Base-by-base conservation (phyloP, 2,113 vertebrate species). In the Apistogramma diplotaenia region DNA sequence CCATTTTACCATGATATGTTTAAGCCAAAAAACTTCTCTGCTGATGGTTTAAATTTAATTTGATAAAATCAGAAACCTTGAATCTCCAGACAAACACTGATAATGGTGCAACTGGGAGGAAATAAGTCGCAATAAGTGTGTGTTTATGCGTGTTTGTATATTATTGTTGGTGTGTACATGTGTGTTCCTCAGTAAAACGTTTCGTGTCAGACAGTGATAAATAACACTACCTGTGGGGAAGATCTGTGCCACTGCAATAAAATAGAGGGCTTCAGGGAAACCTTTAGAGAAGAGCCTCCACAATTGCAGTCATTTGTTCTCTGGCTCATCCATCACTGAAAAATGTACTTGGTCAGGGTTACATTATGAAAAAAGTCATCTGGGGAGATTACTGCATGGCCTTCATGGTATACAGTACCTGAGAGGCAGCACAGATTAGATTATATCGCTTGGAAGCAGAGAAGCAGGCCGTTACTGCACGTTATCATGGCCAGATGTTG, bases 251-350 rank as follows among this genome's bases (percentile, higher is more conserved):
- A 84, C 71, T 81, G 83, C 77, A 76, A 87, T 86, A 76, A 87
- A 81, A 60, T 13, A n/a, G 27, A 79, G 40, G 79, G 67, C 81
- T 74, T 18, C 12, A 72, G 74, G 75, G 71, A 83, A 87, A 55
- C 83, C 80, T 84, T 82, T 31, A 27, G 40, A 79, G 61, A 81
- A 46, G 70, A 80, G 74, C 74, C 78, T 80, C 71, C 25, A 27
- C 73, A 37, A 82, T 72, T 81, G 33, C 71, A 76, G 25, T 83
- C 43, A 77, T 83, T 87, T 84, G 62, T 76, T 78, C 60, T 76
- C 10, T 1, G 10, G 27, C 56, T 91, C 87, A 88, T 89, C 81
- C 87, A 82, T 93, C 90, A 84, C 40, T 3, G 62, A 61, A 56
- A 71, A 83, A 87, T 82, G 62, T 70, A 31, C 76, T 74, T 43